These are phyloP conservation scores for Malacoraja senta DNA, from an alignment of 2,797 vertebrate genomes.

Conservation along the genomic window DNA sequence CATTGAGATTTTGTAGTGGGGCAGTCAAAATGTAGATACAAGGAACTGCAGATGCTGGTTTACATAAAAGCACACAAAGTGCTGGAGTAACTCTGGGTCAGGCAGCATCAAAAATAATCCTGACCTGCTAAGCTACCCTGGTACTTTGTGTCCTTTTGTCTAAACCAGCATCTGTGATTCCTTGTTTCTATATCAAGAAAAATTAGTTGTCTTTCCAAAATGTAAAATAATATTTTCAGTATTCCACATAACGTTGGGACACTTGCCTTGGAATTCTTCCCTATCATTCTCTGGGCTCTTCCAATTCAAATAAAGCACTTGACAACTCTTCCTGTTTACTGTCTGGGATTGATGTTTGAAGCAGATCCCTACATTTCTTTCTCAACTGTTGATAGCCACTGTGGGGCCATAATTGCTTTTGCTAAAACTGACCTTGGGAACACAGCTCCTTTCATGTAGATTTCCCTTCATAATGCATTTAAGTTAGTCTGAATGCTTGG, in stretches of 20 bases:
- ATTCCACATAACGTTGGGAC: not conserved
- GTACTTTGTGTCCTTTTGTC: too few species aligned
- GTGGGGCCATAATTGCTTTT: not conserved
- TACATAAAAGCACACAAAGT: too few species aligned
- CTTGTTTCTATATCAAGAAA: not conserved
- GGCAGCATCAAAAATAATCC: too few species aligned
- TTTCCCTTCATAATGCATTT: not conserved
- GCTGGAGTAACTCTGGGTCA: too few species aligned
- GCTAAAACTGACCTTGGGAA: not conserved
- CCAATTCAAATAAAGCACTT: not conserved
- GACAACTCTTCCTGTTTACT: not conserved
- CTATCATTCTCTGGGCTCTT: not conserved
- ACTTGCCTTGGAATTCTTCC: not conserved
- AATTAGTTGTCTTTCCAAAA: not conserved
- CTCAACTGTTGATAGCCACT: not conserved
- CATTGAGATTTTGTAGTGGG: too few species aligned
- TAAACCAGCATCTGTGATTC: too few species aligned
- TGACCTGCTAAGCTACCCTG: too few species aligned
- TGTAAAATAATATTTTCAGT: not conserved
- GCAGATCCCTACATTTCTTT: not conserved
- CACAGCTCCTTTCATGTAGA: not conserved
- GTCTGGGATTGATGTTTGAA: not conserved
- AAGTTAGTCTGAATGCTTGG: not conserved
- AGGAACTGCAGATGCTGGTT: too few species aligned
- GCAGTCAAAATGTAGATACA: too few species aligned